Percentiles rank a stretch among this genome's conserved stretches.
These are phyloP conservation scores for Syndactyla subalaris DNA, from an alignment of 2,797 vertebrate species.

Conservation along the genomic window DNA sequence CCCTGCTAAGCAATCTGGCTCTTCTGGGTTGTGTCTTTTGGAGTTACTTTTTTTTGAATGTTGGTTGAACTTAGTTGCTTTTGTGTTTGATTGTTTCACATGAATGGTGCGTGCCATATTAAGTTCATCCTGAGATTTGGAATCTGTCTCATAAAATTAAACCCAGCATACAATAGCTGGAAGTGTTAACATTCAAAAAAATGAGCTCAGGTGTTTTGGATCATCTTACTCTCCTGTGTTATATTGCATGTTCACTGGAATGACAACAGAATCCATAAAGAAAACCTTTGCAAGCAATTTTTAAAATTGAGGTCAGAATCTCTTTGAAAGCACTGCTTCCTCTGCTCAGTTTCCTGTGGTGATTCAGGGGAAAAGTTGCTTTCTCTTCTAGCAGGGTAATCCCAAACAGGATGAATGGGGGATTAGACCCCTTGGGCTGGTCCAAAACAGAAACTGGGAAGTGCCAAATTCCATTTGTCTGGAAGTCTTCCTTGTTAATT, in stretches of 20 bases:
- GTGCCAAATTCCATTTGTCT: not conserved
- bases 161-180: not conserved
- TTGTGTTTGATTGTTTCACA: not conserved
- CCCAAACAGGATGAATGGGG: not conserved
- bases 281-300: not conserved
- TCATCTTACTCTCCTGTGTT: not conserved
- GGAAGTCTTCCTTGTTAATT: not conserved
- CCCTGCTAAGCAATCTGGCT: not conserved
- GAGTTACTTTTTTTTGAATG: not conserved
- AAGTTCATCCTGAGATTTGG: not conserved
- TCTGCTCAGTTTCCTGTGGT: not conserved
- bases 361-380: not conserved
- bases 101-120: fast-evolving
- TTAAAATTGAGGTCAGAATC: not conserved
- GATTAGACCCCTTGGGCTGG: not conserved
- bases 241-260: not conserved
- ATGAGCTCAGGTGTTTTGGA: not conserved
- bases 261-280: not conserved
- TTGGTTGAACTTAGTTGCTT: not conserved
- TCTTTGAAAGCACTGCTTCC: not conserved
- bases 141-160: not conserved
- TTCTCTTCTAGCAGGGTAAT: not conserved
- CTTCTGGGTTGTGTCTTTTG: not conserved
- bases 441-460: not conserved
- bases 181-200: not conserved